These are phyloP conservation scores for Drosophila eohydei DNA, from an alignment of 2,888 invertebrate species.

Conservation along the genomic window DNA sequence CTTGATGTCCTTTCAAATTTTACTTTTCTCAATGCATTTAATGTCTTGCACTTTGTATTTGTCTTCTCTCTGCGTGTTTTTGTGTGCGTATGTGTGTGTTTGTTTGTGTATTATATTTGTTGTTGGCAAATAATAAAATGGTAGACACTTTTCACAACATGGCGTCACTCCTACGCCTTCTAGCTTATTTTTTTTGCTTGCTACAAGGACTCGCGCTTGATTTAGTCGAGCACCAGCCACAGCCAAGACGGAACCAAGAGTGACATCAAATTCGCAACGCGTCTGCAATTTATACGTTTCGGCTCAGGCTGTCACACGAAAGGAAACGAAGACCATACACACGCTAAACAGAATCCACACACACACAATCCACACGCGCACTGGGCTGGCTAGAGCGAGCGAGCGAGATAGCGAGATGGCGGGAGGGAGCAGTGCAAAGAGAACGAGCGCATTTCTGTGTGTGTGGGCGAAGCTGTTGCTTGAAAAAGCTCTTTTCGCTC, in stretches of 20 bases:
- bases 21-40: slow-evolving; percentile 14
- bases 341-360: slow-evolving; percentile 5
- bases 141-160: slow-evolving; percentile 78
- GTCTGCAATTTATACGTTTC: slow-evolving; percentile 58
- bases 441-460: background rate
- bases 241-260: slow-evolving; percentile 70
- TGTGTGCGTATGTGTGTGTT: background rate
- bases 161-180: slow-evolving; percentile 75
- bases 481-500: slow-evolving; percentile 42
- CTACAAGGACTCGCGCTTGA: slow-evolving; percentile 35
- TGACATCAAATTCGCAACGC: slow-evolving; percentile 58
- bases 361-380: slow-evolving; percentile 11
- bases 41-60: slow-evolving; percentile 41
- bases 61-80: slow-evolving; percentile 11
- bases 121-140: slow-evolving; percentile 50
- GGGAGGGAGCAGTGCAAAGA: background rate
- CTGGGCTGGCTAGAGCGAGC: background rate
- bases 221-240: slow-evolving; percentile 46
- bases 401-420: background rate
- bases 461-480: slow-evolving; percentile 54
- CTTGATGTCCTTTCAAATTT: slow-evolving; percentile 1
- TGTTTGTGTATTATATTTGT: slow-evolving; percentile 12
- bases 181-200: slow-evolving; percentile 15
- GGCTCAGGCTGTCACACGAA: slow-evolving; percentile 27
- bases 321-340: slow-evolving; percentile 9